Evolutionary conservation across 2,113 vertebrate genomes (phyloP), one percentile per base, ranked within the genome.

Genomic region (Macquaria australasica): DNA sequence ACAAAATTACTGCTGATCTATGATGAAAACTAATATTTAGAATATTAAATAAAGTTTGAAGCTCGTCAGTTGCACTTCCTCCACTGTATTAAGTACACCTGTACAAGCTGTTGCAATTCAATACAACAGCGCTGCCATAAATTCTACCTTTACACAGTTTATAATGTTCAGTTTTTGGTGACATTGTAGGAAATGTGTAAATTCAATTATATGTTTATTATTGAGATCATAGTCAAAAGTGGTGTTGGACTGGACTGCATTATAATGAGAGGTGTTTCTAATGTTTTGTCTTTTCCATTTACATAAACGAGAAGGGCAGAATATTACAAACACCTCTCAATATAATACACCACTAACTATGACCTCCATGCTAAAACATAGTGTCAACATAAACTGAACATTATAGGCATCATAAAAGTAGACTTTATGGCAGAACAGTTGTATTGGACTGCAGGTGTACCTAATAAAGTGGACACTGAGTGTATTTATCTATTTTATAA

Each of bases 1-100:
- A n/a, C 45, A 53, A 12, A 12, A 60, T 4, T 15, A 67, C 1
- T 51, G 53, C 25, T 55, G 51, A 28, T 28, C 21, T 64, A 2
- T 63, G 4, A 31, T 43, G 10, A 39, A 50, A 37, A 25, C 43
- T 14, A 9, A 51, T 72, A 50, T 37, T 39, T 37, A n/a, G 11
- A 72, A 25, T 66, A 39, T 71, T 9, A 23, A 37, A 62, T 45
- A 48, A 28, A 60, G 34, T 45, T 34, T 73, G 8, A 37, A 70
- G n/a, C 8, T 58, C 62, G 16, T 76, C 55, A 12, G 31, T 43
- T 82, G 37, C 79, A 67, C n/a, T n/a, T n/a, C n/a, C n/a, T n/a
- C 4, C 76, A 18, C 39, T 70, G 60, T 16, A 56, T 56, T 56
- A 45, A n/a, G 16, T 25, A 66, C 18, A 31, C 28, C n/a, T 55